phyloP scores from a whole-genome alignment of 1,140 invertebrate species.

The Belonocnema kinseyi region DNA sequence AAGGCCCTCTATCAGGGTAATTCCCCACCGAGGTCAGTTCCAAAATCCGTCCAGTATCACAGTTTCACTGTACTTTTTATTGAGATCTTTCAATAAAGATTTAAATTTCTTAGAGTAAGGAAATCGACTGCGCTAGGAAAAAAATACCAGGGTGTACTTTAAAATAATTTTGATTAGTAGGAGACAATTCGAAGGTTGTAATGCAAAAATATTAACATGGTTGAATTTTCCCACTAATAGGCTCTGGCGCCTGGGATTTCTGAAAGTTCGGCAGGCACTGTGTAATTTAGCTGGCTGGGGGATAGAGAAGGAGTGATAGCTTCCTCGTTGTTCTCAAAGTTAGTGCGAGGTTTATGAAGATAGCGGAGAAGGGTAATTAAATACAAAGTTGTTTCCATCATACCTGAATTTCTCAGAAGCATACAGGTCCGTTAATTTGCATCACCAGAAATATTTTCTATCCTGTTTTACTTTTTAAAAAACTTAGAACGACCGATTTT shows the following conservation, averaged over 20 bases:
- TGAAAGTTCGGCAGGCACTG: slow-evolving; percentile 52
- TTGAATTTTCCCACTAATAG: slow-evolving; percentile 25
- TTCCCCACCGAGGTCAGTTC: no score
- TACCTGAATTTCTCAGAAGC: slow-evolving; percentile 39
- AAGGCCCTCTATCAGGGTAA: no score
- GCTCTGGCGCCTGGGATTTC: slow-evolving; percentile 31
- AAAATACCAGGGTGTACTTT: no score
- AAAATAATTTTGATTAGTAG: background rate
- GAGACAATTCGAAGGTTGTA: background rate
- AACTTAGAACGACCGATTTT: background rate
- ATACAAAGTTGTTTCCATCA: slow-evolving; percentile 45
- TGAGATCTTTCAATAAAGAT: no score
- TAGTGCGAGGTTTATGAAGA: slow-evolving; percentile 46
- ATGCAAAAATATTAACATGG: slow-evolving; percentile 6
- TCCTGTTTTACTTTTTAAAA: background rate
- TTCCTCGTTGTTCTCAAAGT: slow-evolving; percentile 40
- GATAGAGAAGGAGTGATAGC: slow-evolving; percentile 40
- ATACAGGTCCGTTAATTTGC: slow-evolving; percentile 11
- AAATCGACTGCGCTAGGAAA: no score
- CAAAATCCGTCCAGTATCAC: no score
- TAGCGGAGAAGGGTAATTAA: slow-evolving; percentile 48
- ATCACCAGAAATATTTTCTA: background rate
- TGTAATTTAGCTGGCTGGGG: slow-evolving; percentile 56
- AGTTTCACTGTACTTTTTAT: no score
- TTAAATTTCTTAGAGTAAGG: no score